phyloP scores from a whole-genome alignment of 2,797 vertebrate genomes.

The Characodon lateralis region DNA sequence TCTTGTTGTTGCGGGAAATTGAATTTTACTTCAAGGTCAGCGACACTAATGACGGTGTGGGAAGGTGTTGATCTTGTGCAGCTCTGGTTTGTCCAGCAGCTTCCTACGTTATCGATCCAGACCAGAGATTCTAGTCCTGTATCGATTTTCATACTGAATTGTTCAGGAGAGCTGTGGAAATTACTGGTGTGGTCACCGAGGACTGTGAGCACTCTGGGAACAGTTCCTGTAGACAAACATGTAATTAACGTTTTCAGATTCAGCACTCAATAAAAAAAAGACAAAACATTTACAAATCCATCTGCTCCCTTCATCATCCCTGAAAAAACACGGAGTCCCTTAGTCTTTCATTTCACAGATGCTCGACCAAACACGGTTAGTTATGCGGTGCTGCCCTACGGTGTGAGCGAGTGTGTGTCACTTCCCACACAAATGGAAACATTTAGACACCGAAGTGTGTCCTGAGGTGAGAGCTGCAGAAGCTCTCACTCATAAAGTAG shows the following conservation, averaged over 20 bases:
- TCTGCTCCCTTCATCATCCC: background rate
- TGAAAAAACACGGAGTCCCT: background rate
- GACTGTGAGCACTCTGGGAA: conserved; percentile 25
- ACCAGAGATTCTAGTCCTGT: conserved; percentile 52
- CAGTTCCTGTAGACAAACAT: conserved; percentile 3
- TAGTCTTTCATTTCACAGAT: conserved; percentile 53
- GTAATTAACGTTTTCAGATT: conserved; percentile 19
- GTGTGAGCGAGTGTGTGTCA: conserved; percentile 74
- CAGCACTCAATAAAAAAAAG: conserved; percentile 7
- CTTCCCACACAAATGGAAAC: conserved; percentile 79
- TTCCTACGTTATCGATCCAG: conserved; percentile 67
- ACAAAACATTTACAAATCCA: conserved; percentile 20
- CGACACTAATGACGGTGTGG: conserved; percentile 78
- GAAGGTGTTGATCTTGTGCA: conserved; percentile 71
- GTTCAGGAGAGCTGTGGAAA: conserved; percentile 59
- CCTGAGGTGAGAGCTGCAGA: conserved; percentile 78
- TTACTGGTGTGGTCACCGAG: conserved; percentile 52
- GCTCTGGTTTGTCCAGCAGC: conserved; percentile 64
- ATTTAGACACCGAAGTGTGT: conserved; percentile 78
- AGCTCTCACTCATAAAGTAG: conserved; percentile 81
- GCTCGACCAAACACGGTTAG: conserved; percentile 49
- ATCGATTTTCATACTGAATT: conserved; percentile 72
- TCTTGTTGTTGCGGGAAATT: conserved; percentile 77
- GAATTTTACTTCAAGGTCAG: conserved; percentile 84
- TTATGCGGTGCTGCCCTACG: conserved; percentile 60